Evolutionary conservation across 2,888 invertebrate species (phyloP), one percentile per base, ranked within the genome.

Genomic region (Zhengitettix transpicula): DNA sequence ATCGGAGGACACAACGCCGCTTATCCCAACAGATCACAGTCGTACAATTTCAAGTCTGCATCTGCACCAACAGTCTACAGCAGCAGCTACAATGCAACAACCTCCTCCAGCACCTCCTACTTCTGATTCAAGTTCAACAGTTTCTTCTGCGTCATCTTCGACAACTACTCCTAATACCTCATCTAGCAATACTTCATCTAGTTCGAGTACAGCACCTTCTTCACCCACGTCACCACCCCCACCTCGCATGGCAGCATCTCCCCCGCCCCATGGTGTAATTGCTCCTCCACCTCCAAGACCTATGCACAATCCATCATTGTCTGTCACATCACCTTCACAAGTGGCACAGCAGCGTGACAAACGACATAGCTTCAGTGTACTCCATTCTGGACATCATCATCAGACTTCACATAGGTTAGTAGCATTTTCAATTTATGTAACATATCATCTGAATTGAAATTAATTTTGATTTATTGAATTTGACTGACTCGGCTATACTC

Each of bases 201-300:
- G 84, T 40, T 85, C 86, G 52, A 85, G 85, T 68, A 83, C 83
- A 9, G 83, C 85, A 42, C 85, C 87, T 0, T 85, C 85, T 64
- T 80, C 87, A 59, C 88, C 89, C 0, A 81, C 83, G 55, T 82
- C 82, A 0, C 83, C 82, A 0, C 81, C 74, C 52, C 71, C 72
- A 58, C 65, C 63, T 64, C 66, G 60, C 68, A 28, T 28, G 28
- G 28, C 28, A 28, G 7, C 28, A 28, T 28, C 28, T 28, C 67
- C 62, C 71, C 69, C 55, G 69, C 71, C 63, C 69, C 68, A 59
- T 47, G 41, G 55, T 28, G 42, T 52, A n/a, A 51, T 53, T 15
- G 52, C 82, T 0, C 83, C 81, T 0, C 81, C 74, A 52, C 71
- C 72, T 57, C 66, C 63, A 65, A 65, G 58, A 69, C 67, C 62